Base-by-base conservation (phyloP, 2,888 invertebrate genomes). In the Polylopha cassiicola region DNA sequence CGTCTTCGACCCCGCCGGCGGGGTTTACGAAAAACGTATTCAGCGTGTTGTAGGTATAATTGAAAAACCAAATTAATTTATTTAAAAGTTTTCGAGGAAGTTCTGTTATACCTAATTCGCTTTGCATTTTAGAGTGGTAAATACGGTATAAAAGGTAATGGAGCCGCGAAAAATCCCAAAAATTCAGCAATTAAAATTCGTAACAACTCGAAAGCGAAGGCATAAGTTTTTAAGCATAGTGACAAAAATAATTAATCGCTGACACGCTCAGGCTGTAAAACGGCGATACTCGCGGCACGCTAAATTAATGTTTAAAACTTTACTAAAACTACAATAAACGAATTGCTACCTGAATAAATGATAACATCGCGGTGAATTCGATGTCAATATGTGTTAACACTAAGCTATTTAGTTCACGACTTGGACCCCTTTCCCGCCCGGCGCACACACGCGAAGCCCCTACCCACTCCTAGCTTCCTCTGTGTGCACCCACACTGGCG, bases 331-430 rank as follows among this genome's bases (percentile, higher is more conserved):
- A 73, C 73, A 76, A 74, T 74, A 68, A 71, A 68, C 73, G 67
- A 73, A 81, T 75, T 69, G 66, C 72, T 69, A 77, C 78, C 76
- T 82, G 81, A 84, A 85, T 84, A 80, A 84, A 80, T 82, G 84
- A 85, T 84, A 85, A 70, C 75, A 81, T 82, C 78, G 82, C 76
- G 81, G 82, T 77, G 77, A 85, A 85, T 82, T 85, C 82, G 79
- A 84, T 84, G 85, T 85, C 85, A 85, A 85, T 85, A 85, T 85
- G 84, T 84, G 85, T 85, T 85, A 85, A 85, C 84, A 82, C 82
- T 84, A 84, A 85, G 84, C 85, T 84, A 85, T 85, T 85, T 85
- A 85, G 84, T 84, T 85, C 82, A 82, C 79, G 78, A 82, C 71
- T 79, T 71, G 63, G 65, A 66, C 73, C 75, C 78, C 74, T 73